phyloP scores from a whole-genome alignment of 2,888 invertebrate genomes.

The Myathropa florea region DNA sequence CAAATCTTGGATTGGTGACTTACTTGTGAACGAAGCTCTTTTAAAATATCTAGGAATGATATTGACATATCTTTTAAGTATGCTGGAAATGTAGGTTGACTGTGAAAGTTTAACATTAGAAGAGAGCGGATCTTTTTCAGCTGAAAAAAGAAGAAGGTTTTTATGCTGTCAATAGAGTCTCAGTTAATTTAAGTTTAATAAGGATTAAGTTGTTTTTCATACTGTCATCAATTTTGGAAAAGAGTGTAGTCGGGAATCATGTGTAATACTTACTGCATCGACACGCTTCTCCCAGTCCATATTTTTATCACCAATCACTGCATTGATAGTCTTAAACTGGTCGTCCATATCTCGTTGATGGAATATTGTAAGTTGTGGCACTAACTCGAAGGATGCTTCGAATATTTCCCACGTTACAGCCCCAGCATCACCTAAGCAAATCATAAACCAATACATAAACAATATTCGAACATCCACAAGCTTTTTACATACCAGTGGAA shows the following conservation, averaged over 20 bases:
- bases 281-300: constrained; percentile 97
- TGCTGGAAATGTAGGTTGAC: constrained; percentile 85
- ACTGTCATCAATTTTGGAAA: too few relatives aligned
- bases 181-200: too few relatives aligned
- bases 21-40: constrained; percentile 94
- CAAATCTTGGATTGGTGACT: neutral
- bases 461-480: neutral
- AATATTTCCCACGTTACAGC: constrained; percentile 95
- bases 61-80: constrained; percentile 90
- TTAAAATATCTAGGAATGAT: constrained; percentile 90
- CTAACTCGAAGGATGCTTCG: constrained; percentile 91
- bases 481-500: constrained; percentile 52
- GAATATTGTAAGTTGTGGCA: constrained; percentile 91
- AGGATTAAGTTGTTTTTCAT: too few relatives aligned
- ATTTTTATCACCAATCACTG: constrained; percentile 88
- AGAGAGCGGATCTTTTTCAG: constrained; percentile 92
- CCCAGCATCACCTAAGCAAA: constrained; percentile 85
- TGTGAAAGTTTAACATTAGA: constrained; percentile 89
- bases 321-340: constrained; percentile 87
- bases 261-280: constrained; percentile 85
- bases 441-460: neutral
- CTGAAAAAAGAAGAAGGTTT: constrained; percentile 81
- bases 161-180: neutral
- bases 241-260: neutral
- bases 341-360: constrained; percentile 92